Conservation (phyloP, 2,113 vertebrate genomes). For the Meles meles region DNA sequence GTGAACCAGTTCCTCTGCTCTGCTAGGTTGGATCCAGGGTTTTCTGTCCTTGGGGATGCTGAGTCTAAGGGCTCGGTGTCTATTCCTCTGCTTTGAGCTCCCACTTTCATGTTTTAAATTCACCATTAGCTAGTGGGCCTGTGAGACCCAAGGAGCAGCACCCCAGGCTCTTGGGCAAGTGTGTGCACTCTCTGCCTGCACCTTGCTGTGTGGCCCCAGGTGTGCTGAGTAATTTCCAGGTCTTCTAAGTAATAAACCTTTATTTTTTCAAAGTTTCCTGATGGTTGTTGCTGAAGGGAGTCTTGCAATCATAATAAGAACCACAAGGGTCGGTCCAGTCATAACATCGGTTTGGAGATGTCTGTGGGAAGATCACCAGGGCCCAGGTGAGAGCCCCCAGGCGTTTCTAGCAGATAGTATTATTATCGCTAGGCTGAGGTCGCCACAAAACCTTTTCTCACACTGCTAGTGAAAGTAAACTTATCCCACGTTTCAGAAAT, state of each 20-base stretch:
- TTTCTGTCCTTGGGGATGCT: background rate
- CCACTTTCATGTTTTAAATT: background rate
- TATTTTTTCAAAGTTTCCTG: background rate
- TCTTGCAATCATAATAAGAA: background rate
- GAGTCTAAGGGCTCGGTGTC: background rate
- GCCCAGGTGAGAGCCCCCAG: background rate
- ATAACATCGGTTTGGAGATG: background rate
- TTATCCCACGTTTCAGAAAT: background rate
- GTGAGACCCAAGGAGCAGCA: background rate
- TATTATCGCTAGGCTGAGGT: background rate
- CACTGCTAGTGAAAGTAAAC: background rate
- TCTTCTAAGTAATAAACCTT: background rate
- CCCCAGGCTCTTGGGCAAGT: background rate
- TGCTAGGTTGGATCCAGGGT: background rate
- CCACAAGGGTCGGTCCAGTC: background rate
- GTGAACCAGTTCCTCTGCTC: background rate
- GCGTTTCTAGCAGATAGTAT: background rate
- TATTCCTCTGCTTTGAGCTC: background rate
- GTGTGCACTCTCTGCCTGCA: background rate
- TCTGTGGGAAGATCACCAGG: background rate
- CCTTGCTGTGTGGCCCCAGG: background rate
- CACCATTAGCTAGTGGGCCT: background rate
- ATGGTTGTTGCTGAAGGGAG: background rate
- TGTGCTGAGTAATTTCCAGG: background rate
- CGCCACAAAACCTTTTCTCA: background rate